Base-by-base conservation (phyloP, 2,888 invertebrate species). In the Erebia palarica region DNA sequence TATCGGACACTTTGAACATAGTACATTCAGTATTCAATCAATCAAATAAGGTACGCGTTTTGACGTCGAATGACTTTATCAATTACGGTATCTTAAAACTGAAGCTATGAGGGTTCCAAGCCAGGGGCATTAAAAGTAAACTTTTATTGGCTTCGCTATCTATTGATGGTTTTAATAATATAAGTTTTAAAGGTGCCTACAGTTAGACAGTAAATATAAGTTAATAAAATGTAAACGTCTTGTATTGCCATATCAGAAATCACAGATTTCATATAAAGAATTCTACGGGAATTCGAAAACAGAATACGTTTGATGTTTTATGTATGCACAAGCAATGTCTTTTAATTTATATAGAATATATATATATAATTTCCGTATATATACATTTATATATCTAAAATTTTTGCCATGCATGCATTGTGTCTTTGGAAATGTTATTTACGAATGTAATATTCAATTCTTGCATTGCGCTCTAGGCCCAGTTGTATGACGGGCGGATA, bases 171-270 rank as follows among this genome's bases (percentile, higher is more conserved):
- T 7, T 16, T 53, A 53, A 9, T 53, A 16, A 8, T 9, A 2
- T 16, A 16, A 16, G n/a, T n/a, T 9, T 53, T 53, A 16, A 8
- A 16, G n/a, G 3, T 16, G 16, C 53, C 9, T 8, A 16, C 0
- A 16, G 53, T 2, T 61, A 8, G 11, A 18, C 36, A 49, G 16
- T 49, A 42, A 71, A 47, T 58, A 55, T 51, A n/a, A 51, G 51
- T 59, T 16, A 27, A 27, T 36, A 16, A 14, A 68, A 57, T 27
- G n/a, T n/a, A 14, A 65, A n/a, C 61, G 16, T 65, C 59, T 76
- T 73, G 75, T 76, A 76, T 76, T 76, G 76, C 76, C 76, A 76
- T 74, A 66, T 75, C 75, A 73, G 76, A 75, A 69, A 57, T 74
- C 61, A 21, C 42, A 70, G 65, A 72, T 65, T 70, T 70, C 71